These are phyloP conservation scores for Pseudochromis fuscus DNA, from an alignment of 2,797 vertebrate species.

Conservation along the genomic window DNA sequence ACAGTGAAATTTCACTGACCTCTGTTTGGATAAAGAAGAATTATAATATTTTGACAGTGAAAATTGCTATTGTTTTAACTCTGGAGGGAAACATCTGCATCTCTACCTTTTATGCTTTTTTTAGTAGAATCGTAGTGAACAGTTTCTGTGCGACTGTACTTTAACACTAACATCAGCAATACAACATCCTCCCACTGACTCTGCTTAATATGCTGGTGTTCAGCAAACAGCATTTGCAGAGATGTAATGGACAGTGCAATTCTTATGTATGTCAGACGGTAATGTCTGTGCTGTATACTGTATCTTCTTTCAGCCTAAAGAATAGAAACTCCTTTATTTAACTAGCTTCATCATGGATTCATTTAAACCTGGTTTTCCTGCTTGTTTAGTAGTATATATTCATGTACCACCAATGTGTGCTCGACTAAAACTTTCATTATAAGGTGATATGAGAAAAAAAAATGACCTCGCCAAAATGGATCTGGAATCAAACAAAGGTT, in stretches of 20 bases:
- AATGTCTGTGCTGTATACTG: too few relatives aligned
- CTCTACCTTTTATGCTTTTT: constrained; percentile 1
- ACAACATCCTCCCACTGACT: too few relatives aligned
- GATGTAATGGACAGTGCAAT: too few relatives aligned
- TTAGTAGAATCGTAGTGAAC: background rate
- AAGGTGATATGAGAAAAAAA: background rate
- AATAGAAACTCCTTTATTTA: too few relatives aligned
- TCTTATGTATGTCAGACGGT: too few relatives aligned
- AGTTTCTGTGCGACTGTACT: background rate
- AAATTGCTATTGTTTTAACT: constrained; percentile 38
- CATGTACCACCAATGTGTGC: background rate
- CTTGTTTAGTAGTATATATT: background rate
- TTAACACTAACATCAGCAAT: too few relatives aligned
- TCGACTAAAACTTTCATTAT: background rate
- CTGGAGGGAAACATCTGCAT: constrained; percentile 9
- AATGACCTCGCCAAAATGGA: background rate
- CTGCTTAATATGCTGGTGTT: too few relatives aligned
- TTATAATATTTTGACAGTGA: constrained; percentile 52
- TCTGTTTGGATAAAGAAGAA: constrained; percentile 31
- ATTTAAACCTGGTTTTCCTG: background rate
- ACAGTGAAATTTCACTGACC: constrained; percentile 26
- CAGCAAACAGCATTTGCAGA: too few relatives aligned
- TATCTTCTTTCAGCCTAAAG: too few relatives aligned
- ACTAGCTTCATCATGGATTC: background rate
- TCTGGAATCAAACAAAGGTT: constrained; percentile 1